These are phyloP conservation scores for Octonoba sinensis DNA, from an alignment of 2,888 invertebrate species.

Conservation along the genomic window DNA sequence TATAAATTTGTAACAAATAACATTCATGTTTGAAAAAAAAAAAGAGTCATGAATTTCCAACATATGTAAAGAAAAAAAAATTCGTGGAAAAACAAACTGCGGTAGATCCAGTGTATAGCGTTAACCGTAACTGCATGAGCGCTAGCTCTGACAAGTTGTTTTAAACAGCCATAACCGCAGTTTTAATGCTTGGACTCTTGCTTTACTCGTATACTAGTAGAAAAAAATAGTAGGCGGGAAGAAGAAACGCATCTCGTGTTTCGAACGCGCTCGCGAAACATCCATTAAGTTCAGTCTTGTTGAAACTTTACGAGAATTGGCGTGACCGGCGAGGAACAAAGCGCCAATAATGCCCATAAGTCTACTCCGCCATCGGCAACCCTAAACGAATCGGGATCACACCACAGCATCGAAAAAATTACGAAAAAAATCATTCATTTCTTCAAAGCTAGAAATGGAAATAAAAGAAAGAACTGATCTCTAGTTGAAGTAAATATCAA, in stretches of 20 bases:
- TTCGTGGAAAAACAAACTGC: too few species aligned
- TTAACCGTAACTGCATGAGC: too few species aligned
- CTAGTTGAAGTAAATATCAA: conserved; percentile 13
- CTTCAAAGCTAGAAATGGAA: background rate
- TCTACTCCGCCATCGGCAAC: conserved; percentile 17
- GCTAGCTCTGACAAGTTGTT: too few species aligned
- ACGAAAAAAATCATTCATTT: background rate
- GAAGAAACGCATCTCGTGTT: conserved; percentile 24
- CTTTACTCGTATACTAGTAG: background rate
- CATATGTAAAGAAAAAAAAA: too few species aligned
- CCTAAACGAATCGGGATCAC: conserved; percentile 29
- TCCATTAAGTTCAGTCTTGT: conserved; percentile 38
- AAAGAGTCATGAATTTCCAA: too few species aligned
- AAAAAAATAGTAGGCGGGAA: conserved; percentile 53
- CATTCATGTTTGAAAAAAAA: too few species aligned
- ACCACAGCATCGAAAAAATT: conserved; percentile 7
- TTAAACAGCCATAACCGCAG: too few species aligned
- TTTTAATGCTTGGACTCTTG: too few species aligned
- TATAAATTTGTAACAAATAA: too few species aligned
- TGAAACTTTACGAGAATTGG: conserved; percentile 25
- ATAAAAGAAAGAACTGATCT: background rate
- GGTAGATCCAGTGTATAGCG: too few species aligned
- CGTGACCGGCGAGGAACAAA: conserved; percentile 46
- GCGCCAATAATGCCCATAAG: conserved; percentile 35
- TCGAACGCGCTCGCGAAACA: conserved; percentile 34